Percentiles rank a stretch among this genome's conserved stretches.
Evolutionary conservation across 2,113 vertebrate genomes (phyloP).

Genomic region (Nerophis lumbriciformis): DNA sequence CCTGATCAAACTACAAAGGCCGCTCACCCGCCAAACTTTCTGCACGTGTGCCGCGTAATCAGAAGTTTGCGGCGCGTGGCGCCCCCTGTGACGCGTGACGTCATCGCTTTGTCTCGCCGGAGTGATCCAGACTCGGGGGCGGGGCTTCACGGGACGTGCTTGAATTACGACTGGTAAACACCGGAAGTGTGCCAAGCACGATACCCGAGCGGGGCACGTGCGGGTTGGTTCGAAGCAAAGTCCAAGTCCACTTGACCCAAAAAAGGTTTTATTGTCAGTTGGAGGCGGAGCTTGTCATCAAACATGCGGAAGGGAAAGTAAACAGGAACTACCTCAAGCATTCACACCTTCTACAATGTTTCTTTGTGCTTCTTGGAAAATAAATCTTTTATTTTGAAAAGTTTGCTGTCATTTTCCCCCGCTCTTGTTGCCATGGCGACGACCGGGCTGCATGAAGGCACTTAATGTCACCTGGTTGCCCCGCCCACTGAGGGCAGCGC

Average conservation of each 20-base stretch:
- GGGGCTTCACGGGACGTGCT: too few relatives aligned
- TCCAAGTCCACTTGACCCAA: not conserved
- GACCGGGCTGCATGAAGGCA: not conserved
- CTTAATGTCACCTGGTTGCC: too few relatives aligned
- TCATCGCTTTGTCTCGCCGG: not conserved
- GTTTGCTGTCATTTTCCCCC: not conserved
- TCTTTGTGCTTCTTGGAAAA: constrained; percentile 19
- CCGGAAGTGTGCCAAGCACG: not conserved
- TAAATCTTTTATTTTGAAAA: not conserved
- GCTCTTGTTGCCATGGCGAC: not conserved
- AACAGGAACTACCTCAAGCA: not conserved
- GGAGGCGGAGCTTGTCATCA: not conserved
- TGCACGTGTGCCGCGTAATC: not conserved
- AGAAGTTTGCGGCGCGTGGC: not conserved
- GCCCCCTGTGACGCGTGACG: constrained; percentile 1
- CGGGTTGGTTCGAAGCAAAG: not conserved
- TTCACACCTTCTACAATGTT: not conserved
- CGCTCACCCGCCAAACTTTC: not conserved
- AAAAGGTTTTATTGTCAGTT: constrained; percentile 1
- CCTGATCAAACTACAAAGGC: not conserved
- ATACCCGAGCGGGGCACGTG: not conserved
- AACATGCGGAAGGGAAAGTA: constrained; percentile 8
- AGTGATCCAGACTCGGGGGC: too few relatives aligned
- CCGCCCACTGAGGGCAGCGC: too few relatives aligned
- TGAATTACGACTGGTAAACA: too few relatives aligned